These are phyloP conservation scores for Pachymerium ferrugineum DNA, from an alignment of 2,888 invertebrate species.

Conservation along the genomic window DNA sequence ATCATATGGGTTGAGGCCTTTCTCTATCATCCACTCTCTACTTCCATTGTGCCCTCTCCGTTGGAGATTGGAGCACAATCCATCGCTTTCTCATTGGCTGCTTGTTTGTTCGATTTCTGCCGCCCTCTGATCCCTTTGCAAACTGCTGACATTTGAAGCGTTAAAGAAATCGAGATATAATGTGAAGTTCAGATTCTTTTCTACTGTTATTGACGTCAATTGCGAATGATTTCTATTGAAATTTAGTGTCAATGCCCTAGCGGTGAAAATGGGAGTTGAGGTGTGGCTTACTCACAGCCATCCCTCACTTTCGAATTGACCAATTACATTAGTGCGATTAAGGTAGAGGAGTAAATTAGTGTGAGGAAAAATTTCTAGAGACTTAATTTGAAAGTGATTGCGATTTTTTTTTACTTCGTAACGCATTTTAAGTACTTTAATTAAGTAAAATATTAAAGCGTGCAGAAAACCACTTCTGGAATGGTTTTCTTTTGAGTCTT, in stretches of 20 bases:
- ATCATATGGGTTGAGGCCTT: slow-evolving; percentile 14
- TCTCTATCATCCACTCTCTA: neutral
- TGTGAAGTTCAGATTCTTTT: no score
- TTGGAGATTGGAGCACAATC: slow-evolving; percentile 10
- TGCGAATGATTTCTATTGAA: no score
- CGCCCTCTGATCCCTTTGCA: neutral
- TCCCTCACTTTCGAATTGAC: neutral
- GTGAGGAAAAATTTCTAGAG: neutral
- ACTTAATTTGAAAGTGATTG: neutral
- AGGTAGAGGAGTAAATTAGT: neutral
- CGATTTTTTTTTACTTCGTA: neutral
- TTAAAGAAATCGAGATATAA: no score
- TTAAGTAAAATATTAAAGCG: no score
- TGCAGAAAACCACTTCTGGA: no score
- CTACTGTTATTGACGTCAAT: no score
- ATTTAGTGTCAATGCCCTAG: neutral
- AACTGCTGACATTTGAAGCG: neutral
- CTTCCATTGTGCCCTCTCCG: neutral
- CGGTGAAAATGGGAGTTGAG: neutral
- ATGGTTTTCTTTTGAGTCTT: no score
- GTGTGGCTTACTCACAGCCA: neutral
- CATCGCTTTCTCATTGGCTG: neutral
- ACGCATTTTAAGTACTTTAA: neutral
- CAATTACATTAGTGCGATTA: neutral
- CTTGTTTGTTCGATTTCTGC: neutral